Evolutionary conservation across 2,113 vertebrate genomes (phyloP), one percentile per base, ranked within the genome.

Genomic region (Rhea pennata): DNA sequence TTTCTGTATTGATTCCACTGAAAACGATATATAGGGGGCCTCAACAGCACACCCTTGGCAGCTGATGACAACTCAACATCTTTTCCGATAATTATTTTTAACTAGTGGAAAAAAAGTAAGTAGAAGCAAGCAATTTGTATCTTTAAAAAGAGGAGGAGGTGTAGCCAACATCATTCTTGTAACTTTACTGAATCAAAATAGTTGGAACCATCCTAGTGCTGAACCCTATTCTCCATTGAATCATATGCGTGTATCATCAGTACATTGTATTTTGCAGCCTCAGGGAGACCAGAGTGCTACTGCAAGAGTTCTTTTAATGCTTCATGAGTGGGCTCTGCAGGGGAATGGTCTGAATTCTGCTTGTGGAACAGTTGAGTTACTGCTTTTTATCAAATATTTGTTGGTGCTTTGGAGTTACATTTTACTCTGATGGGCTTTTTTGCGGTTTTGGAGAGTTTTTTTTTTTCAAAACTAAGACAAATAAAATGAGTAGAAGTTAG

Each of bases 181-280:
- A 69, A 21, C 5, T 69, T 61, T 54, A 83, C 6, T 13, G 36
- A 46, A 83, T 13, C 15, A 61, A 53, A 53, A 54, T 46, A 39
- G 8, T 76, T 54, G 12, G 54, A 90, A 46, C 2, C 6, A 46
- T 46, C 69, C 66, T 54, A 4, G 26, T 39, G 10, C 36, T 69
- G 12, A 69, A 33, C 39, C 53, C 10, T 39, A 5, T 40, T 76
- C 40, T 7, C 6, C 46, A 24, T 39, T 46, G 46, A 61, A 53
- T 26, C 6, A 6, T 4, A 0, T 50, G 15, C 24, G 6, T 24
- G 26, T 31, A 20, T 39, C 31, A 73, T 11, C 10, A 26, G 7
- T 46, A 22, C 10, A 27, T 15, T 58, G 8, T 22, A 44, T 31
- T 42, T 33, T 42, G 48, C 15, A 59, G 8, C 26, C 73, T 66